Conservation (phyloP, 2,797 vertebrate genomes). For the Danio choprae region DNA sequence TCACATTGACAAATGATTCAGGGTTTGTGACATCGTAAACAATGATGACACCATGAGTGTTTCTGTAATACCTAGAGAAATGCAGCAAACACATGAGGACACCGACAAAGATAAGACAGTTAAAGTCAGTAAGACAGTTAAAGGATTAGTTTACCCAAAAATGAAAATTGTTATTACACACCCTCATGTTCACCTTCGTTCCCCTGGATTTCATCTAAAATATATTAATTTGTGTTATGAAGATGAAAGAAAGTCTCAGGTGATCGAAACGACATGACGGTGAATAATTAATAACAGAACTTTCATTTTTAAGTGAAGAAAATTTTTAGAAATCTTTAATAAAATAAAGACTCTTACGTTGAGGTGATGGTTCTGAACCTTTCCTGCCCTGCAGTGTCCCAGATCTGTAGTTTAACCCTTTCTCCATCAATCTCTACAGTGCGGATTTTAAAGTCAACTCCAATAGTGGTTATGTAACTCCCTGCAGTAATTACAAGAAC, state of each 20-base stretch:
- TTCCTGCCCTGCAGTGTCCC: constrained; percentile 85
- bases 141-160: no score
- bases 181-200: no score
- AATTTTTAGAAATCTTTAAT: background rate
- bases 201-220: no score
- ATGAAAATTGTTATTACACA: no score
- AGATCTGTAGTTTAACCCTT: constrained; percentile 87
- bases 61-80: constrained; percentile 83
- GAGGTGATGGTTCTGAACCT: constrained; percentile 84
- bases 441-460: constrained; percentile 88
- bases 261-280: no score
- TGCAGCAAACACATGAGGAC: background rate
- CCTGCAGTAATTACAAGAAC: constrained; percentile 66
- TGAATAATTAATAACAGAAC: no score
- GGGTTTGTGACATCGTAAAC: constrained; percentile 87
- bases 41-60: constrained; percentile 87
- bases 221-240: no score
- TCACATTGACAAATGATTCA: constrained; percentile 87
- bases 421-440: constrained; percentile 85
- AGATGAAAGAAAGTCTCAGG: no score
- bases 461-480: constrained; percentile 89
- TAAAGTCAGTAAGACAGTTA: no score
- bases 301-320: background rate
- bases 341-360: constrained; percentile 70
- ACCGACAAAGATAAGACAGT: background rate